phyloP scores from a whole-genome alignment of 2,888 invertebrate genomes.

The Patella ulyssiponensis region DNA sequence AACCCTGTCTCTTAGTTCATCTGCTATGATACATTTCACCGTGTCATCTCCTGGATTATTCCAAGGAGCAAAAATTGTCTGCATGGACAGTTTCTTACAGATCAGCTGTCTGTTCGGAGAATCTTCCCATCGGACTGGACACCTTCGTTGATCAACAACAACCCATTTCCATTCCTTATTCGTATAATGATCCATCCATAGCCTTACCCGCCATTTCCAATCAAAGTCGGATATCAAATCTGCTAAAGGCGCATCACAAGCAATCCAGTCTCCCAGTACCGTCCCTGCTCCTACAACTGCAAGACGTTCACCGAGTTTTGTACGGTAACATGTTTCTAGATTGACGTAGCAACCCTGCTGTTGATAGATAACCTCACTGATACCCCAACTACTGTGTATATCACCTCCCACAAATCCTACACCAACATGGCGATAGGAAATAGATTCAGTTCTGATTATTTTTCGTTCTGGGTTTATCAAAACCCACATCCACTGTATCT shows the following conservation, averaged over 20 bases:
- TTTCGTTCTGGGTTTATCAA: not conserved
- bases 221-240: not conserved
- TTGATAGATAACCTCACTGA: not conserved
- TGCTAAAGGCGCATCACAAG: not conserved
- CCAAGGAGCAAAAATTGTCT: not conserved
- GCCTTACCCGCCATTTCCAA: not conserved
- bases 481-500: not conserved
- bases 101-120: not conserved
- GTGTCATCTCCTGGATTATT: not conserved
- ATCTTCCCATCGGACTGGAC: not conserved
- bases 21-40: no score
- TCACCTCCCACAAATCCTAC: not conserved
- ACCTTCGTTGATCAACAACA: not conserved
- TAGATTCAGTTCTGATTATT: not conserved
- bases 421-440: not conserved
- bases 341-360: not conserved
- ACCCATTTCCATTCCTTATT: not conserved
- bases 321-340: not conserved
- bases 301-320: not conserved
- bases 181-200: not conserved
- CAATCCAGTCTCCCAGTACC: not conserved
- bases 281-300: not conserved
- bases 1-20: no score
- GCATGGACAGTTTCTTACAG: not conserved
- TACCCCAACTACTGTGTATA: not conserved